Evolutionary conservation across 2,888 invertebrate genomes (phyloP).

Genomic region (Orchesella flavescens): DNA sequence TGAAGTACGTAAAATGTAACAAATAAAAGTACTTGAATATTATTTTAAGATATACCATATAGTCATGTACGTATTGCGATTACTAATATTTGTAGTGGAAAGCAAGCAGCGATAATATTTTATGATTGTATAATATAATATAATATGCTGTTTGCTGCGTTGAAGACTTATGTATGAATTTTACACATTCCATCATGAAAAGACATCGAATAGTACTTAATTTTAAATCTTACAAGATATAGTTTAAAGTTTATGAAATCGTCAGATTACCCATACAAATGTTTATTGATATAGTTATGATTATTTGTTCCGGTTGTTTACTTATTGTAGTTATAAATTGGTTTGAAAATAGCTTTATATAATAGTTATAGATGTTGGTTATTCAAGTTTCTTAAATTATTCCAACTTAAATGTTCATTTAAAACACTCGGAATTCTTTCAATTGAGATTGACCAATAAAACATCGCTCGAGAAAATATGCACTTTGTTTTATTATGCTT

Average conservation of each 20-base stretch:
- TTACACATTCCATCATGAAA: slow-evolving; percentile 43
- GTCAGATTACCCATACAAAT: slow-evolving; percentile 7
- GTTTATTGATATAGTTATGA: slow-evolving; percentile 6
- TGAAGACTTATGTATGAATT: slow-evolving; percentile 5
- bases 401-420: slow-evolving; percentile 28
- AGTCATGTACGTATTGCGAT: neutral
- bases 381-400: neutral
- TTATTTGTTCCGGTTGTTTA: slow-evolving; percentile 35
- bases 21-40: too few relatives aligned
- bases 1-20: too few relatives aligned
- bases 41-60: too few relatives aligned
- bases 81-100: too few relatives aligned
- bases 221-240: slow-evolving; percentile 4
- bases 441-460: slow-evolving; percentile 64
- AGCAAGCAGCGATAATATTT: neutral
- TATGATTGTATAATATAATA: neutral
- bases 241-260: neutral
- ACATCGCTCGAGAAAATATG: neutral
- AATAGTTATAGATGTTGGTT: neutral
- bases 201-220: slow-evolving; percentile 43
- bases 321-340: slow-evolving; percentile 2
- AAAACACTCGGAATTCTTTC: slow-evolving; percentile 55
- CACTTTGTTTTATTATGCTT: neutral
- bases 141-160: neutral
- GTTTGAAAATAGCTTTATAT: neutral